Conservation (phyloP, 2,113 vertebrate genomes). For the Hiodon tergisus region DNA sequence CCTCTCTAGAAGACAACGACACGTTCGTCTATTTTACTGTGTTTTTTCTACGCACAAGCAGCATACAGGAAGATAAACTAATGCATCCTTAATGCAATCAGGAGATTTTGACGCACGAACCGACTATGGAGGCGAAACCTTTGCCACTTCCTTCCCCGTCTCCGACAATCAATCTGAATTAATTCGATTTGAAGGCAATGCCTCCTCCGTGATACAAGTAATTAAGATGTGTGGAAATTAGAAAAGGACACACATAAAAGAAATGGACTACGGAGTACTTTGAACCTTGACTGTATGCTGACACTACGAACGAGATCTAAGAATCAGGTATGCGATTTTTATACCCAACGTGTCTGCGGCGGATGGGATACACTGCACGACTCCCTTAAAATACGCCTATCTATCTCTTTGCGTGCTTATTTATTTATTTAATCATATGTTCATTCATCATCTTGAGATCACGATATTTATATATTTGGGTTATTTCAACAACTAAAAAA, state of each 20-base stretch:
- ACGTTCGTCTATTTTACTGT: neutral
- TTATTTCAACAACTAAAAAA: neutral
- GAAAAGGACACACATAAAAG: neutral
- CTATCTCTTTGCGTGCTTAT: neutral
- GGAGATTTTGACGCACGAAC: neutral
- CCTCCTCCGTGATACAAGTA: neutral
- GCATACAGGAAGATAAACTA: neutral
- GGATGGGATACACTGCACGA: slow-evolving; percentile 12
- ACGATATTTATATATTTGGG: slow-evolving; percentile 15
- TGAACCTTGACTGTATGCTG: neutral
- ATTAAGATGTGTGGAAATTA: neutral
- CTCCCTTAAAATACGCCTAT: slow-evolving; percentile 11
- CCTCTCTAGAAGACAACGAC: neutral
- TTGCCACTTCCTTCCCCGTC: neutral
- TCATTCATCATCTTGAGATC: slow-evolving; percentile 12
- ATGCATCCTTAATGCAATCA: neutral
- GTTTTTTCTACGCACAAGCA: neutral
- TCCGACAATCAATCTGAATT: neutral
- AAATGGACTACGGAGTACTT: neutral
- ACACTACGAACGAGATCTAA: slow-evolving; percentile 3
- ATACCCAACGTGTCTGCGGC: slow-evolving; percentile 18
- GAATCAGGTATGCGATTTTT: slow-evolving; percentile 12
- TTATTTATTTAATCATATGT: slow-evolving; percentile 1
- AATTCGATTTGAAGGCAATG: slow-evolving; percentile 9
- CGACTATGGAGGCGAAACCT: slow-evolving; percentile 1